These are phyloP conservation scores for Myotis myotis DNA, from an alignment of 2,797 vertebrate species.

Conservation along the genomic window DNA sequence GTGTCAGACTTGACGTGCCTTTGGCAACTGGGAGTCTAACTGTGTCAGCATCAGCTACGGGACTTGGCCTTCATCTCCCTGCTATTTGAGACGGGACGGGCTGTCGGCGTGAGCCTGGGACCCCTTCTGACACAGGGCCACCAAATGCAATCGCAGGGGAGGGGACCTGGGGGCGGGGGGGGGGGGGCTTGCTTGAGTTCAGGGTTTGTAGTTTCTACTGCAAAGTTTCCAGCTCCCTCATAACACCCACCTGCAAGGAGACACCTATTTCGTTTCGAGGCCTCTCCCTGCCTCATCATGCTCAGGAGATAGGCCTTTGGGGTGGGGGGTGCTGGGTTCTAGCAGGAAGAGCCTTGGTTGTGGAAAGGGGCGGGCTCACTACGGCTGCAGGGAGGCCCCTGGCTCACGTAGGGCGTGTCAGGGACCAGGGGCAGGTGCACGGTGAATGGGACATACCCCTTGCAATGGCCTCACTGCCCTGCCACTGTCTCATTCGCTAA, in stretches of 20 bases:
- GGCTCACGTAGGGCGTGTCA: too few relatives aligned
- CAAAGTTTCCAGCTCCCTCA: not conserved
- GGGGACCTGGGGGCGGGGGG: not conserved
- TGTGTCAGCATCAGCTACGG: constrained; percentile 34
- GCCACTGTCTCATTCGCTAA: not conserved
- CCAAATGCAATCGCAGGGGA: not conserved
- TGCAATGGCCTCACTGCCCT: not conserved
- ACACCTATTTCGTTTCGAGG: not conserved
- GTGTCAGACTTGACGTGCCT: constrained; percentile 19
- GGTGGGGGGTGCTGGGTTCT: not conserved
- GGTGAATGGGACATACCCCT: not conserved
- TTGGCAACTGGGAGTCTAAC: constrained; percentile 11
- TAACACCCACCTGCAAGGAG: not conserved
- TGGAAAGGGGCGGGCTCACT: not conserved
- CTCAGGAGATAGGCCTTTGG: not conserved
- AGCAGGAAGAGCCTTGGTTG: not conserved
- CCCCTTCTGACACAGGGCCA: not conserved
- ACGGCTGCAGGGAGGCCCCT: not conserved
- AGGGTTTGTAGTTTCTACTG: not conserved
- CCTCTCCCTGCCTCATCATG: not conserved
- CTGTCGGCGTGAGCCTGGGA: not conserved
- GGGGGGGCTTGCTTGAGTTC: not conserved
- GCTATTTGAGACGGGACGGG: constrained; percentile 22
- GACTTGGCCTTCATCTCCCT: constrained; percentile 44
- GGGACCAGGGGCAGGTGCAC: not conserved